Evolutionary conservation across 2,797 vertebrate species (phyloP).

Genomic region (Enoplosus armatus): DNA sequence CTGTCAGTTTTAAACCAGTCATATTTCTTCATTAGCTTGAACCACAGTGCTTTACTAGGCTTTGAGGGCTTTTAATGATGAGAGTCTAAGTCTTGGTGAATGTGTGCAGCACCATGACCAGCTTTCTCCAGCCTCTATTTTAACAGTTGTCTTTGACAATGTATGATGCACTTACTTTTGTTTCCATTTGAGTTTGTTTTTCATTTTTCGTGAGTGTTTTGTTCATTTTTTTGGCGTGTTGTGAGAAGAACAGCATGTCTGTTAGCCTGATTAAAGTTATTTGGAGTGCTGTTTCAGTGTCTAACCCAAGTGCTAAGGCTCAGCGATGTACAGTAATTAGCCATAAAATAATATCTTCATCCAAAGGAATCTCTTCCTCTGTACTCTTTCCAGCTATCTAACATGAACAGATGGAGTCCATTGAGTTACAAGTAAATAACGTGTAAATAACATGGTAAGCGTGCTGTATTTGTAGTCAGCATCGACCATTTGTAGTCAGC

Average conservation of each 20-base stretch:
- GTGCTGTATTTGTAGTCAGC: constrained; percentile 6
- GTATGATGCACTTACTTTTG: constrained; percentile 11
- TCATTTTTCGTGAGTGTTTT: neutral
- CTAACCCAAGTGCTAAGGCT: constrained; percentile 10
- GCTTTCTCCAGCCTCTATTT: constrained; percentile 14
- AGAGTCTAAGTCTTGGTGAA: constrained; percentile 25
- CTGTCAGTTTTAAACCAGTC: constrained; percentile 60
- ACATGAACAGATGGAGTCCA: constrained; percentile 29
- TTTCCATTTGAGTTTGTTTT: constrained; percentile 10
- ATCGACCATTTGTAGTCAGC: constrained; percentile 6
- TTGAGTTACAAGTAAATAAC: constrained; percentile 12
- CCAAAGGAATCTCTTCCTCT: neutral
- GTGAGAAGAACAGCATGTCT: neutral
- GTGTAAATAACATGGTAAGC: constrained; percentile 7
- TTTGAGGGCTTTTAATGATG: constrained; percentile 52
- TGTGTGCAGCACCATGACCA: constrained; percentile 27
- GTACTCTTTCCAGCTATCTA: constrained; percentile 17
- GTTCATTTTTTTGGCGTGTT: neutral
- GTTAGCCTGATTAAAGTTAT: neutral
- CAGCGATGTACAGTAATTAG: constrained; percentile 4
- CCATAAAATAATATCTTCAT: constrained; percentile 29
- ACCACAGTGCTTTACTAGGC: constrained; percentile 33
- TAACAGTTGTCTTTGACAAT: constrained; percentile 14
- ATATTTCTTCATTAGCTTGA: constrained; percentile 63
- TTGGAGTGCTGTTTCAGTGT: neutral